Evolutionary conservation across 2,888 invertebrate species (phyloP).

Genomic region (Luffia ferchaultella): DNA sequence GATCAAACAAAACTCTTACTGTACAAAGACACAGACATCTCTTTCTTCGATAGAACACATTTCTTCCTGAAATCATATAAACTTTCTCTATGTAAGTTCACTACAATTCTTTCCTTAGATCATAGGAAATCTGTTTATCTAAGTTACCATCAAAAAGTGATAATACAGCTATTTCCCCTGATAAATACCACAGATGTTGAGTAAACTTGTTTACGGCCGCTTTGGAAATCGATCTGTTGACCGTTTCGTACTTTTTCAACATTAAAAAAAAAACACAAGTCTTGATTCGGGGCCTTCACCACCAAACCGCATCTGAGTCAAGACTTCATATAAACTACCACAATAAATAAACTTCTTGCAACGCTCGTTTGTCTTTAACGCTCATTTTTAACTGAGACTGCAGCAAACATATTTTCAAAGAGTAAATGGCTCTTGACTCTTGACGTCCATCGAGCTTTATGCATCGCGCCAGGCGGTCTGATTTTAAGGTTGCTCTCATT

Average conservation of each 20-base stretch:
- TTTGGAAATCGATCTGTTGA: slow-evolving; percentile 10
- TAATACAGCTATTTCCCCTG: slow-evolving; percentile 10
- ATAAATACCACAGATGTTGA: slow-evolving; percentile 14
- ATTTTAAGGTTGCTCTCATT: slow-evolving; percentile 10
- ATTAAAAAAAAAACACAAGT: slow-evolving; percentile 7
- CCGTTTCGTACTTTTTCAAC: slow-evolving; percentile 10
- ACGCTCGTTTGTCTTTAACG: slow-evolving; percentile 2
- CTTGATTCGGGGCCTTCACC: slow-evolving; percentile 8
- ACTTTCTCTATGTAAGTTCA: slow-evolving; percentile 13
- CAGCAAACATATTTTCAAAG: slow-evolving; percentile 11
- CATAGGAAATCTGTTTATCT: slow-evolving; percentile 8
- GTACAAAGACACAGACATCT: slow-evolving; percentile 10
- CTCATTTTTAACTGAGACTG: slow-evolving; percentile 8
- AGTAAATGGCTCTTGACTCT: slow-evolving; percentile 15
- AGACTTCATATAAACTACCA: neutral
- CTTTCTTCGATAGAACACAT: slow-evolving; percentile 15
- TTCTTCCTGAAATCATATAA: slow-evolving; percentile 10
- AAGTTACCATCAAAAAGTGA: slow-evolving; percentile 14
- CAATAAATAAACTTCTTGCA: slow-evolving; percentile 5
- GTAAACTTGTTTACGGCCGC: slow-evolving; percentile 12
- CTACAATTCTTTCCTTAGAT: slow-evolving; percentile 10
- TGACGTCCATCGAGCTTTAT: slow-evolving; percentile 13
- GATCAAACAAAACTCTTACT: slow-evolving; percentile 4
- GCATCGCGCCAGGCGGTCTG: slow-evolving; percentile 12
- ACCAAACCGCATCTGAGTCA: slow-evolving; percentile 5